Evolutionary conservation across 2,797 vertebrate genomes (phyloP).

Genomic region (Tapirus indicus): DNA sequence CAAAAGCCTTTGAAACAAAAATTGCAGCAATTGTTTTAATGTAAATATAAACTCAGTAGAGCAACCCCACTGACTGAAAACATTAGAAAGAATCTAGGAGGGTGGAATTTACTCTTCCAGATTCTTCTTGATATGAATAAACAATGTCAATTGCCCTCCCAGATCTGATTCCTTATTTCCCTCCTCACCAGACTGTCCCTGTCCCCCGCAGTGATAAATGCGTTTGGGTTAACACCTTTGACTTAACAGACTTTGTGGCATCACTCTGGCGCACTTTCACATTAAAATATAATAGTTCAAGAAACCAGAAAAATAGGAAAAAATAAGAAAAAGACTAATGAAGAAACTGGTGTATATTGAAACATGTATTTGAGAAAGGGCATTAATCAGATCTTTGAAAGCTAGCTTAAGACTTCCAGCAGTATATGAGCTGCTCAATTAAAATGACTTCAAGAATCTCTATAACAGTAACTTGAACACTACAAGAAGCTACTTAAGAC

Average conservation of each 20-base stretch:
- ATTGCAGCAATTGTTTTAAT: constrained; percentile 53
- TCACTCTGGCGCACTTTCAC: background rate
- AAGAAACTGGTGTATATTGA: background rate
- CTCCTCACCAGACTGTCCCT: background rate
- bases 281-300: background rate
- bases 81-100: background rate
- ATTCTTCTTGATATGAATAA: background rate
- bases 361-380: background rate
- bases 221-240: background rate
- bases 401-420: background rate
- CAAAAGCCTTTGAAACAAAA: constrained; percentile 64
- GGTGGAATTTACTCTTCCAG: background rate
- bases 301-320: background rate
- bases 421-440: background rate
- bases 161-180: background rate
- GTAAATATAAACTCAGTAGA: constrained; percentile 22
- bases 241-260: background rate
- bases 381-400: background rate
- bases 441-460: background rate
- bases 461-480: background rate
- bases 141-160: background rate
- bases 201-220: background rate
- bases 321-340: background rate
- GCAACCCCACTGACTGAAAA: constrained; percentile 25
- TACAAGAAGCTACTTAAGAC: background rate